Percentiles rank a stretch among this genome's conserved stretches.
These are phyloP conservation scores for Capitulum mitella DNA, from an alignment of 2,888 invertebrate genomes.

Conservation along the genomic window DNA sequence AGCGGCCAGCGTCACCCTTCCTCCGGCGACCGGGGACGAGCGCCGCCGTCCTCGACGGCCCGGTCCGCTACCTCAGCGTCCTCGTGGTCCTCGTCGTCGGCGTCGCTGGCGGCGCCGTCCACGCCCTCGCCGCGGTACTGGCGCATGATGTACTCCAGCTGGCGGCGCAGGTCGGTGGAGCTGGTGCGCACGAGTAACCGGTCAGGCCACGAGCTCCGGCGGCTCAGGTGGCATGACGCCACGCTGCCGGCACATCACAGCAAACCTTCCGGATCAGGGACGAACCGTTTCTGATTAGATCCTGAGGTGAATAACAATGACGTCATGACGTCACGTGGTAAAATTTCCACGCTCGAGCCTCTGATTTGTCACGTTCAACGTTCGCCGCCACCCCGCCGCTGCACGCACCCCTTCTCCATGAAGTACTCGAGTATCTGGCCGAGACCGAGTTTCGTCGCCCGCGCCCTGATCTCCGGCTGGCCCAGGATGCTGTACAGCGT, in stretches of 20 bases:
- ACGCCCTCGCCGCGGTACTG: slow-evolving; percentile 40
- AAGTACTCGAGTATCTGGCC: slow-evolving; percentile 41
- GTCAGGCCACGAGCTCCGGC: too few relatives aligned
- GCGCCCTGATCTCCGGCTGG: slow-evolving; percentile 46
- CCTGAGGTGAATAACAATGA: too few relatives aligned
- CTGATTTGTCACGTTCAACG: too few relatives aligned
- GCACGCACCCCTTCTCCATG: slow-evolving; percentile 29
- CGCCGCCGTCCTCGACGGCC: neutral
- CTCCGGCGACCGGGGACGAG: too few relatives aligned
- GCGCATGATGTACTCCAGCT: slow-evolving; percentile 47
- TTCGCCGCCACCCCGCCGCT: too few relatives aligned
- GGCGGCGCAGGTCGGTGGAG: slow-evolving; percentile 43
- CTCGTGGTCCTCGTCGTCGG: slow-evolving; percentile 45
- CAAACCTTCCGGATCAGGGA: too few relatives aligned
- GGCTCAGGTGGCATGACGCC: too few relatives aligned
- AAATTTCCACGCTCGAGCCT: too few relatives aligned
- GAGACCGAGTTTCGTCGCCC: slow-evolving; percentile 48
- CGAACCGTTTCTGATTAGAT: too few relatives aligned
- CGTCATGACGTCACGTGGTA: too few relatives aligned
- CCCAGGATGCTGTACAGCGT: slow-evolving; percentile 50
- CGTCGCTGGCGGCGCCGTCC: slow-evolving; percentile 38
- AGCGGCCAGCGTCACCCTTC: too few relatives aligned
- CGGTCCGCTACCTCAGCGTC: slow-evolving; percentile 39
- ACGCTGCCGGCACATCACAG: too few relatives aligned
- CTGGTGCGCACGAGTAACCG: slow-evolving; percentile 29